Evolutionary conservation across 1,140 invertebrate genomes (phyloP).

Genomic region (Caerostris darwini): DNA sequence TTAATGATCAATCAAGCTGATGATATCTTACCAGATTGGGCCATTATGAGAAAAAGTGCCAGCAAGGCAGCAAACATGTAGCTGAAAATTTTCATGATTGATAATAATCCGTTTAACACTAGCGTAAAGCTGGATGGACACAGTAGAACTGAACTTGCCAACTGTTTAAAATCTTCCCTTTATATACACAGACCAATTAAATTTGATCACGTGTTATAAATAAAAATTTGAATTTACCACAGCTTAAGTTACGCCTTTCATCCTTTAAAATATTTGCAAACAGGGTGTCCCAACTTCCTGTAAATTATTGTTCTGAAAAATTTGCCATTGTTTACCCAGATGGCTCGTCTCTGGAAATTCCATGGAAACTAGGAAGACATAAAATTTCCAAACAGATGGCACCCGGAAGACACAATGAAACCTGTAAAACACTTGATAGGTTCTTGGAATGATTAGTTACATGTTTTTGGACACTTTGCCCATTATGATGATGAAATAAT

Average conservation of each 20-base stretch:
- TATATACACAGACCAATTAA: background rate
- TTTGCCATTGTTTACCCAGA: background rate
- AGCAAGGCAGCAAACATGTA: background rate
- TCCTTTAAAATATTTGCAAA: background rate
- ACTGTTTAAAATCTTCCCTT: background rate
- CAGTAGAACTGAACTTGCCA: background rate
- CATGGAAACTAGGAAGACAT: background rate
- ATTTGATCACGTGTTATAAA: background rate
- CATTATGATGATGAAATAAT: background rate
- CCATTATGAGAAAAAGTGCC: background rate
- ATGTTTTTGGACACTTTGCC: background rate
- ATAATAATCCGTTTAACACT: background rate
- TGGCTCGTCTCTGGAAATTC: background rate
- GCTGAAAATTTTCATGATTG: conserved; percentile 1
- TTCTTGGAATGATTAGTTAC: background rate
- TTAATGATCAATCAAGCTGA: background rate
- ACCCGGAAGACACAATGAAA: background rate
- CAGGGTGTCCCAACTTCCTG: background rate
- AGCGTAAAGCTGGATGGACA: background rate
- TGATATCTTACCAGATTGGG: background rate
- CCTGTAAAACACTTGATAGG: background rate
- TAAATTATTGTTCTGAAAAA: background rate
- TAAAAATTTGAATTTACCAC: background rate
- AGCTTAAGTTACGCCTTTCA: background rate
- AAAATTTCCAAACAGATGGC: background rate